A percentile compares a stretch with the other conserved stretches of the same genome.
These are phyloP conservation scores for Gallinago paraguaiae DNA, from an alignment of 2,113 vertebrate genomes.

Conservation along the genomic window DNA sequence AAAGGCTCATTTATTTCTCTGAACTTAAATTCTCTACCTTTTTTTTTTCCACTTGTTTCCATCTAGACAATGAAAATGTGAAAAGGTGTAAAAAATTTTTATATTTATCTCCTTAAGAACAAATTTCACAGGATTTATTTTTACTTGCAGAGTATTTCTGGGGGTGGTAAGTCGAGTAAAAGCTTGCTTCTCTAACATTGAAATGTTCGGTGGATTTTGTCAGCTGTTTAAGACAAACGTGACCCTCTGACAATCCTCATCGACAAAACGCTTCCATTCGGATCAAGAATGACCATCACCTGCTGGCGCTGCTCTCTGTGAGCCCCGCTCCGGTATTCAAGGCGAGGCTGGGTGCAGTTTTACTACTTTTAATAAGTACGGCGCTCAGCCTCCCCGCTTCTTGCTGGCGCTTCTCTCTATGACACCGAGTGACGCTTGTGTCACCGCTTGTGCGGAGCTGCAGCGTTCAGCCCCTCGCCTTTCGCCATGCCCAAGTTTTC, in stretches of 20 bases:
- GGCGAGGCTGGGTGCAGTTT: not conserved
- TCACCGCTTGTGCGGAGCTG: accelerated
- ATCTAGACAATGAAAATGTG: not conserved
- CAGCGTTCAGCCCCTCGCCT: not conserved
- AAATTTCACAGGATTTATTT: not conserved
- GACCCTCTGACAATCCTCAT: not conserved
- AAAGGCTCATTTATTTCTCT: not conserved
- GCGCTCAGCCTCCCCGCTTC: not conserved
- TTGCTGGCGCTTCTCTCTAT: not conserved
- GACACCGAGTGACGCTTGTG: not conserved
- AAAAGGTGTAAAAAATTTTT: not conserved
- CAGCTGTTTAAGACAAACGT: not conserved
- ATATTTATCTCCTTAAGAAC: not conserved
- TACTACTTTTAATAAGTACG: not conserved
- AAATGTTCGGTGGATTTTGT: not conserved
- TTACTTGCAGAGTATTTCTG: not conserved
- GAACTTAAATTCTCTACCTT: not conserved
- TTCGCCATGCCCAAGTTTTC: not conserved
- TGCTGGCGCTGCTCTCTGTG: not conserved
- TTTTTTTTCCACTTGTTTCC: not conserved
- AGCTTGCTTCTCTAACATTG: not conserved
- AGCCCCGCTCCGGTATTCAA: not conserved
- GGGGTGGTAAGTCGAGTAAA: not conserved
- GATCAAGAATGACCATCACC: not conserved
- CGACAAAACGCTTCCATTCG: not conserved